phyloP scores from a whole-genome alignment of 1,140 invertebrate species.

The Drosophila kohkoa region DNA sequence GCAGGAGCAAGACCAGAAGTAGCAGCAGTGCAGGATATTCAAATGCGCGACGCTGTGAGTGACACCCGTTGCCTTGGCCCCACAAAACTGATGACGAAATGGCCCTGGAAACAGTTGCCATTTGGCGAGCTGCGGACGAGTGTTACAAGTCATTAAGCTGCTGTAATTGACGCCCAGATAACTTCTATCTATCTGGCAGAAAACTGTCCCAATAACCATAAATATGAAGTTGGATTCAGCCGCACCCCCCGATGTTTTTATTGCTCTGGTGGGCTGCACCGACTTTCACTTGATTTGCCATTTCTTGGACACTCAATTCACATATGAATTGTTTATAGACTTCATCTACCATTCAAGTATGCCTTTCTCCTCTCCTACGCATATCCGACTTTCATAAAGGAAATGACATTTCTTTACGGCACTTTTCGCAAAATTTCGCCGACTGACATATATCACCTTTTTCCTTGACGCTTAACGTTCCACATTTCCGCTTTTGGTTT shows the following conservation, averaged over 20 bases:
- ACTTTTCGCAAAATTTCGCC: conserved; percentile 50
- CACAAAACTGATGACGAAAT: neutral
- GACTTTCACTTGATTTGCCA: conserved; percentile 73
- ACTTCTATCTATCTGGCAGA: conserved; percentile 40
- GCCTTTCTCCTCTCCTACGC: conserved; percentile 20
- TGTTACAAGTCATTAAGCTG: conserved; percentile 76
- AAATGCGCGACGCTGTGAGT: conserved; percentile 58
- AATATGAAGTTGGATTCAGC: conserved; percentile 48
- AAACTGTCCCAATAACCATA: conserved; percentile 68
- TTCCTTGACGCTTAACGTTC: conserved; percentile 61
- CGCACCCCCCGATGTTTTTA: conserved; percentile 67
- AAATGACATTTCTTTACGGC: conserved; percentile 78
- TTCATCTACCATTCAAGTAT: conserved; percentile 2
- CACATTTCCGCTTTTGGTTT: conserved; percentile 83
- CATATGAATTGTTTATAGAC: conserved; percentile 59
- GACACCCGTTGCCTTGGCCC: conserved; percentile 9
- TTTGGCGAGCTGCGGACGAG: conserved; percentile 7
- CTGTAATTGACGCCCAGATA: conserved; percentile 62
- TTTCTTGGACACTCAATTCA: conserved; percentile 59
- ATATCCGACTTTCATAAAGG: conserved; percentile 74
- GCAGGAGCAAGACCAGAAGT: neutral
- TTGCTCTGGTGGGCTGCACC: conserved; percentile 44
- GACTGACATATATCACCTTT: conserved; percentile 76
- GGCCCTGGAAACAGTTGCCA: conserved; percentile 52
- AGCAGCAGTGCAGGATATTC: conserved; percentile 44